Conservation (phyloP, 2,888 invertebrate species). For the Phengaris arion region DNA sequence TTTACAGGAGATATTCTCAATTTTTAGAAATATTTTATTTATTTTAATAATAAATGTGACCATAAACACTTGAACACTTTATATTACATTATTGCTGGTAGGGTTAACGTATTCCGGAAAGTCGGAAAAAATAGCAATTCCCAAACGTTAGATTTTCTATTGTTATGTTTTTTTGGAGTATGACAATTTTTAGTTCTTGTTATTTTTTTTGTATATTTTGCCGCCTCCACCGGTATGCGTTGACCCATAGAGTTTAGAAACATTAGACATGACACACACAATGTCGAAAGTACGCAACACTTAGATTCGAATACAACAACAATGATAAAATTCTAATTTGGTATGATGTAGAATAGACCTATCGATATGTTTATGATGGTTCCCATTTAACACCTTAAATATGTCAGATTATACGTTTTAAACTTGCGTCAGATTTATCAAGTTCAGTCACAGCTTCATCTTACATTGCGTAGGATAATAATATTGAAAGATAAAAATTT, state of each 20-base stretch:
- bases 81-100: constrained; percentile 35
- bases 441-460: constrained; percentile 18
- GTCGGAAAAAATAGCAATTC: not conserved
- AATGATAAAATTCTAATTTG: constrained; percentile 47
- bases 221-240: not conserved
- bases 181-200: not conserved
- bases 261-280: constrained; percentile 44
- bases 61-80: constrained; percentile 53
- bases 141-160: not conserved
- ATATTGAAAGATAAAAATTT: too few species aligned
- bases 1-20: constrained; percentile 65
- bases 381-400: not conserved
- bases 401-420: constrained; percentile 38
- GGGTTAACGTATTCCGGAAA: constrained; percentile 14
- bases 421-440: constrained; percentile 64
- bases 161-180: not conserved
- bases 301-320: constrained; percentile 24
- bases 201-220: not conserved
- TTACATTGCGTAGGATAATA: not conserved
- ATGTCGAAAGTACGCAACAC: constrained; percentile 22
- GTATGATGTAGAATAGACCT: constrained; percentile 52
- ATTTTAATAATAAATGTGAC: constrained; percentile 77
- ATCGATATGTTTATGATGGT: constrained; percentile 25
- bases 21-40: constrained; percentile 60
- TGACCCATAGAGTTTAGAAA: constrained; percentile 42